Conservation (phyloP, 2,113 vertebrate species). For the Leucosticte australis region DNA sequence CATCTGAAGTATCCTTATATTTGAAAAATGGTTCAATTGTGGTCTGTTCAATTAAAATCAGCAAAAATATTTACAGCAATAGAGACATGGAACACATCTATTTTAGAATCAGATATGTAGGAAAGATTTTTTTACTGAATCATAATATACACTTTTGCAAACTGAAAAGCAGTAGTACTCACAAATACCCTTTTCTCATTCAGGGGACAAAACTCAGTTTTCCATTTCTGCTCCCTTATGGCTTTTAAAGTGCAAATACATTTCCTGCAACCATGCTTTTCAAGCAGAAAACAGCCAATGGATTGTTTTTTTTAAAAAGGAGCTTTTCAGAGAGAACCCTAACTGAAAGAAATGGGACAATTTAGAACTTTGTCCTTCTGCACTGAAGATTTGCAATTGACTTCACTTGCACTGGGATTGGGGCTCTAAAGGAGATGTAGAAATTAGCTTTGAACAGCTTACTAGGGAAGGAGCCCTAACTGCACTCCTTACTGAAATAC, state of each 20-base stretch:
- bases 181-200: not conserved
- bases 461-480: not conserved
- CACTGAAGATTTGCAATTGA: conserved; percentile 4
- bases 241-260: conserved; percentile 34
- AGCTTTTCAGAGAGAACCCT: not conserved
- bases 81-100: not conserved
- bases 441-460: conserved; percentile 19
- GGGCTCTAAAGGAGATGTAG: not conserved
- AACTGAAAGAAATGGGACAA: not conserved
- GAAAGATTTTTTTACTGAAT: not conserved
- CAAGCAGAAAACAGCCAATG: not conserved
- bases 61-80: not conserved
- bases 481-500: not conserved
- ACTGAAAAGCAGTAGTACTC: not conserved
- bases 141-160: not conserved
- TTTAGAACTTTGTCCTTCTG: conserved; percentile 5
- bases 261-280: not conserved
- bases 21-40: not conserved
- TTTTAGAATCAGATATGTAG: not conserved
- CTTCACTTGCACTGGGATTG: not conserved
- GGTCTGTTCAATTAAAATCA: not conserved
- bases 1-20: not conserved
- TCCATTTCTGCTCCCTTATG: not conserved
- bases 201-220: not conserved
- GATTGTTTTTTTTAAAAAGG: not conserved